Percentiles rank a stretch among this genome's conserved stretches.
Conservation (phyloP, 2,113 vertebrate species). For the Todiramphus chloris region DNA sequence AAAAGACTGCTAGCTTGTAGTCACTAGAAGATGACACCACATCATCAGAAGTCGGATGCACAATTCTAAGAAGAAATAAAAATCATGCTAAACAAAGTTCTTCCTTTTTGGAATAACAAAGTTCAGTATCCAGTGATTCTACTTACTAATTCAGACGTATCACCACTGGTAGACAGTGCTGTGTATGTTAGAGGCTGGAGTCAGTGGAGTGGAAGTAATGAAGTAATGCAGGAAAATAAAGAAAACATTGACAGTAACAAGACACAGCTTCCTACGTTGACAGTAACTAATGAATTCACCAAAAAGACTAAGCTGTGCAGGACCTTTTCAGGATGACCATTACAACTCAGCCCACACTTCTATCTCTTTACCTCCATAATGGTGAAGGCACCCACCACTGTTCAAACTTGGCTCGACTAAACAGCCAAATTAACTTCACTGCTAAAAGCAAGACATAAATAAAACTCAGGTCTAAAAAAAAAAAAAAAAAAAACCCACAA, state of each 20-base stretch:
- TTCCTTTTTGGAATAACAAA: not conserved
- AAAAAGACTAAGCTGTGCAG: no score
- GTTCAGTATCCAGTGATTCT: not conserved
- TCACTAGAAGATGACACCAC: not conserved
- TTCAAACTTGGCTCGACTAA: not conserved
- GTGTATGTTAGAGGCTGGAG: not conserved
- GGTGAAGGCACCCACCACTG: not conserved
- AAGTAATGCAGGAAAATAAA: not conserved
- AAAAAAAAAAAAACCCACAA: not conserved
- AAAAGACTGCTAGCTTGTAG: not conserved
- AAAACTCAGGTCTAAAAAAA: not conserved
- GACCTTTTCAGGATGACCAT: not conserved
- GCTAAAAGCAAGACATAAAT: accelerated
- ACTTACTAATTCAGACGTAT: not conserved
- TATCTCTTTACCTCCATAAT: not conserved
- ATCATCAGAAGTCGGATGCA: accelerated
- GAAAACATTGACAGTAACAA: not conserved
- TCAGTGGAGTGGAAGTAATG: not conserved
- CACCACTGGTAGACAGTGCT: not conserved
- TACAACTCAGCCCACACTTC: not conserved
- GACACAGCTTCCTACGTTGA: accelerated
- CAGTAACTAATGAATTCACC: not conserved
- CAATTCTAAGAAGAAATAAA: not conserved
- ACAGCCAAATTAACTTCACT: not conserved
- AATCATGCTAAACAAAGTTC: not conserved